phyloP scores from a whole-genome alignment of 2,113 vertebrate species.

The Oriolus oriolus region DNA sequence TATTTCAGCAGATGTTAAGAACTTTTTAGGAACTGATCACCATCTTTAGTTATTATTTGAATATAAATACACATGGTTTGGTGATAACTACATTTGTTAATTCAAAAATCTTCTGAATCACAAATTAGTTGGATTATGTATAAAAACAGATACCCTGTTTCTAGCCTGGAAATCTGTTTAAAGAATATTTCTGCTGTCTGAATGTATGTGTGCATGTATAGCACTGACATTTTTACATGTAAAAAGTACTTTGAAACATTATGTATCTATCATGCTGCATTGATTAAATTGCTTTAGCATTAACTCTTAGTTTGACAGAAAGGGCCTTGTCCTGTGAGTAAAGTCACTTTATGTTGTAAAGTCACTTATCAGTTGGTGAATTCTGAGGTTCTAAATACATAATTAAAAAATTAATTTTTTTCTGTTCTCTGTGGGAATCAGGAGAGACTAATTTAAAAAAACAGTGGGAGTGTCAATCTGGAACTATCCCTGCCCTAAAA shows the following conservation, averaged over 20 bases:
- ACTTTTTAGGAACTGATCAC: background rate
- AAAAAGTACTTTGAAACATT: background rate
- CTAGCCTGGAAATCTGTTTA: background rate
- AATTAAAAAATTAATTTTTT: background rate
- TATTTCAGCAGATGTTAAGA: background rate
- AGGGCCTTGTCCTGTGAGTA: background rate
- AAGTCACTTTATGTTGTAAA: background rate
- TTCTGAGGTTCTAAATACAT: background rate
- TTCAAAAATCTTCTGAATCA: background rate
- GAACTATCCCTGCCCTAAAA: background rate
- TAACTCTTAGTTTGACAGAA: background rate
- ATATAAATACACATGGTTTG: background rate
- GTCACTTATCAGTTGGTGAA: background rate
- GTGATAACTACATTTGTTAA: background rate
- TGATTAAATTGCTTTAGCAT: background rate
- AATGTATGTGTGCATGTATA: background rate
- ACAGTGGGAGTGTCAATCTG: background rate
- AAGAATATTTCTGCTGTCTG: background rate
- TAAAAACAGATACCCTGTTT: background rate
- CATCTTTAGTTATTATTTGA: background rate
- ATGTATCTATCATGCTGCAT: background rate
- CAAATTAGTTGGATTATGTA: background rate
- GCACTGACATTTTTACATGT: background rate
- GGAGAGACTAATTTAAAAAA: slow-evolving; percentile 18
- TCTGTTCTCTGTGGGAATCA: background rate